Evolutionary conservation across 2,888 invertebrate genomes (phyloP).

Genomic region (Microctonus brassicae): DNA sequence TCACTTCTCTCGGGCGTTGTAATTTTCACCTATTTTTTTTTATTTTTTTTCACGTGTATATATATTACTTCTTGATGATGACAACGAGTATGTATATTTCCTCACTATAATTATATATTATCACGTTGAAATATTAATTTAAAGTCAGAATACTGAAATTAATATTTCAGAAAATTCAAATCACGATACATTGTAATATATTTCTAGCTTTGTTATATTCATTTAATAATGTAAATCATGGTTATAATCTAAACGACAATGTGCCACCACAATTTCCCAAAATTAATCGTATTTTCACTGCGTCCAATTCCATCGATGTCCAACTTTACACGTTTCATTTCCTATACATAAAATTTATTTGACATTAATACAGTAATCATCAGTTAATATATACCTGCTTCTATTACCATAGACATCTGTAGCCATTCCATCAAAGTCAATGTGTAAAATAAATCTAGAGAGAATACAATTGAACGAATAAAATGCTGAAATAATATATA

Average conservation of each 20-base stretch:
- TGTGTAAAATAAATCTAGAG: too few relatives aligned
- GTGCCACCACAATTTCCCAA: constrained; percentile 34
- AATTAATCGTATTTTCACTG: constrained; percentile 35
- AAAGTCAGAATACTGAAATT: not conserved
- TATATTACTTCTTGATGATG: not conserved
- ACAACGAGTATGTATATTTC: not conserved
- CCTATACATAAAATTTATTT: not conserved
- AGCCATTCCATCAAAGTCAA: too few relatives aligned
- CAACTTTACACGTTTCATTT: constrained; percentile 8
- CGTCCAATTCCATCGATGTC: constrained; percentile 32
- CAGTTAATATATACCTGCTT: too few relatives aligned
- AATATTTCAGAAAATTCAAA: not conserved
- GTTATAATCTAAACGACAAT: constrained; percentile 24
- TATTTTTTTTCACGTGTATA: not conserved
- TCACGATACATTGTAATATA: too few relatives aligned
- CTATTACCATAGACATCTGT: too few relatives aligned
- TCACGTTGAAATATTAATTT: constrained; percentile 4
- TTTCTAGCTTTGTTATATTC: too few relatives aligned
- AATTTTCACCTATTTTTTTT: not conserved
- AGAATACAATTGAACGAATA: too few relatives aligned
- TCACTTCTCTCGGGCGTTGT: not conserved
- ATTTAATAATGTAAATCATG: constrained; percentile 20
- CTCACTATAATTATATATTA: not conserved
- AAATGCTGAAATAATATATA: not conserved
- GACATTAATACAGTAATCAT: too few relatives aligned